These are phyloP conservation scores for Meles meles DNA, from an alignment of 2,113 vertebrate species.

Conservation along the genomic window DNA sequence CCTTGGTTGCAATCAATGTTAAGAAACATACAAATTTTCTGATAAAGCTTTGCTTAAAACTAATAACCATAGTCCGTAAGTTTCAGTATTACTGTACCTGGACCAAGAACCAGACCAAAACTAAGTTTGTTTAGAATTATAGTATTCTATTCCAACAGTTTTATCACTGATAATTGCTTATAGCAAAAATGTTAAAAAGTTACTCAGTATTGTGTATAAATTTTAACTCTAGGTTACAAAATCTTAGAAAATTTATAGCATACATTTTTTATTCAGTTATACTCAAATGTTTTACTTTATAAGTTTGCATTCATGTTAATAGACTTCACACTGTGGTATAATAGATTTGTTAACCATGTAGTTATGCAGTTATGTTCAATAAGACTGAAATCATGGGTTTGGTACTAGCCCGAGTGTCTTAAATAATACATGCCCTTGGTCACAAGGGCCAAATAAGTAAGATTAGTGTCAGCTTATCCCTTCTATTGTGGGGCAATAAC, in stretches of 20 bases:
- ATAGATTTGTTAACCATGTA: neutral
- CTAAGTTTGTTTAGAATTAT: slow-evolving; percentile 27
- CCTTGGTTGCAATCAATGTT: neutral
- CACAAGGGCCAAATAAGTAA: neutral
- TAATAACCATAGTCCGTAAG: neutral
- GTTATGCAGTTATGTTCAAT: slow-evolving; percentile 7
- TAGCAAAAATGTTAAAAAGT: slow-evolving; percentile 40
- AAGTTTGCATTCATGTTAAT: slow-evolving; percentile 3
- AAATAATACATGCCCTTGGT: neutral
- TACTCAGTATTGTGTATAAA: neutral
- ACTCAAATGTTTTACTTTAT: slow-evolving; percentile 16
- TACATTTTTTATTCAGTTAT: slow-evolving; percentile 8
- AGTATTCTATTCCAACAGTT: neutral
- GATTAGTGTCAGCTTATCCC: slow-evolving; percentile 29
- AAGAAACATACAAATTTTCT: slow-evolving; percentile 37
- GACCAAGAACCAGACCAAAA: neutral
- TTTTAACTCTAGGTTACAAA: slow-evolving; percentile 44
- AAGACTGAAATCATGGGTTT: slow-evolving; percentile 21
- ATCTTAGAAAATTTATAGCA: slow-evolving; percentile 25
- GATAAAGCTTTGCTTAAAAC: slow-evolving; percentile 25
- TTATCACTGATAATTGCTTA: neutral
- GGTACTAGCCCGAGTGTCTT: neutral
- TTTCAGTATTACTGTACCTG: slow-evolving; percentile 17
- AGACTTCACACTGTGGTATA: neutral
- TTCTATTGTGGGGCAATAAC: neutral